Base-by-base conservation (phyloP, 2,113 vertebrate genomes). In the Labeo rohita region DNA sequence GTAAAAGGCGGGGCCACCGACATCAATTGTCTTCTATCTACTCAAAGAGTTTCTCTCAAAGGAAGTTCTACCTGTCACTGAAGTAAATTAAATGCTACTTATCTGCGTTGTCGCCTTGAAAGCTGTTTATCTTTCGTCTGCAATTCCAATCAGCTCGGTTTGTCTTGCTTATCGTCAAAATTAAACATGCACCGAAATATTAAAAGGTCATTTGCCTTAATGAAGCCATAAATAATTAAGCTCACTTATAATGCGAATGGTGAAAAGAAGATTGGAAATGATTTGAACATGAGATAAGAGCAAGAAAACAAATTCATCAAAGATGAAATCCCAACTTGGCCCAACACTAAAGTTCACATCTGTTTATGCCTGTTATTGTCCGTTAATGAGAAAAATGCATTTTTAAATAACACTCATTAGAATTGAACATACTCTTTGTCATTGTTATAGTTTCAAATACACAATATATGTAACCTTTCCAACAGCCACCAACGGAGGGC, bases 401-500 rank as follows among this genome's bases (percentile, higher is more conserved):
- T 49, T 36, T 54, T 15, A 77, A 10, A 34, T 10, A 79, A n/a
- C 54, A 7, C n/a, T 28, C 43, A 47, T 80, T 65, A 63, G 39
- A 63, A 80, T 28, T 63, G 6, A 43, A 36, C 36, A 45, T 80
- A n/a, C 49, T 9, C 39, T 61, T 79, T 65, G 8, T 65, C n/a
- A 65, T 66, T 65, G 56, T 45, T 45, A 23, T 23, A 16, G 18
- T 50, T 10, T 65, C 5, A 18, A 66, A 81, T 23, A 3, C 21
- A 12, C 12, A 76, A 6, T 16, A 15, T 49, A 34, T 70, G 47
- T 36, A 68, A 83, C 16, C 92, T 86, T 95, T 92, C 91, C 90
- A 74, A 4, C n/a, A 80, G 63, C 43, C 80, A 91, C 92, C 94
- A 93, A 92, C 8, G 84, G 93, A 93, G 92, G 94, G 94, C 93